phyloP scores from a whole-genome alignment of 2,888 invertebrate species.

The Balanococcus diminutus region DNA sequence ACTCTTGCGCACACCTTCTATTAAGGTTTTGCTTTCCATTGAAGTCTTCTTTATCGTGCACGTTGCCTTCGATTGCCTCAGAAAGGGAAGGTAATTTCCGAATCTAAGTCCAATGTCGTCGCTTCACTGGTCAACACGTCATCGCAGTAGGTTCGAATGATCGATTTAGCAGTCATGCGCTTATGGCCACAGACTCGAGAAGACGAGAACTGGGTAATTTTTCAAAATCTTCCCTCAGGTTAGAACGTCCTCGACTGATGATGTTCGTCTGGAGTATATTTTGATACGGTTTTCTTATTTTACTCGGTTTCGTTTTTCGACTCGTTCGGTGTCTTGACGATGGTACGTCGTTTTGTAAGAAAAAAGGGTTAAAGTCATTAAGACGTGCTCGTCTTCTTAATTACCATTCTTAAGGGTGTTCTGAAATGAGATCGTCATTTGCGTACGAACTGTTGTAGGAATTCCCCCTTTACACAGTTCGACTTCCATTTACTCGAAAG shows the following conservation, averaged over 20 bases:
- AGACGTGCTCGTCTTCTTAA: not conserved
- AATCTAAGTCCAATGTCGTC: not conserved
- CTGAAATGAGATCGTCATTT: not conserved
- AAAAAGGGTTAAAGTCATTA: constrained; percentile 27
- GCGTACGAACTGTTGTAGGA: too few species aligned
- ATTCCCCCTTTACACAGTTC: not conserved
- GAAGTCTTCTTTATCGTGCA: constrained; percentile 17
- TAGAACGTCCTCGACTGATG: not conserved
- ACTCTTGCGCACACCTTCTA: constrained; percentile 23
- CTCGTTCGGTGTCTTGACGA: not conserved
- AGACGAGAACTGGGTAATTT: not conserved
- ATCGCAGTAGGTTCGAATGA: not conserved
- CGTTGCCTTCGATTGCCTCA: too few species aligned
- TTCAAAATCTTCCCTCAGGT: not conserved
- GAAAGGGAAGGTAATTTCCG: too few species aligned
- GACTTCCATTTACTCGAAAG: not conserved
- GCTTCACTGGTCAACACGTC: not conserved
- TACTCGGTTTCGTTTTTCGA: not conserved
- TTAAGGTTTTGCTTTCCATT: not conserved
- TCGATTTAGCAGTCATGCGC: not conserved
- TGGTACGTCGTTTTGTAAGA: too few species aligned
- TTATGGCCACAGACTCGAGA: not conserved
- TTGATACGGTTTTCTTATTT: not conserved
- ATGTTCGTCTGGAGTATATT: not conserved
- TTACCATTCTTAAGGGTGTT: constrained; percentile 18